These are phyloP conservation scores for Helicolenus hilgendorfi DNA, from an alignment of 2,797 vertebrate genomes.

Conservation along the genomic window DNA sequence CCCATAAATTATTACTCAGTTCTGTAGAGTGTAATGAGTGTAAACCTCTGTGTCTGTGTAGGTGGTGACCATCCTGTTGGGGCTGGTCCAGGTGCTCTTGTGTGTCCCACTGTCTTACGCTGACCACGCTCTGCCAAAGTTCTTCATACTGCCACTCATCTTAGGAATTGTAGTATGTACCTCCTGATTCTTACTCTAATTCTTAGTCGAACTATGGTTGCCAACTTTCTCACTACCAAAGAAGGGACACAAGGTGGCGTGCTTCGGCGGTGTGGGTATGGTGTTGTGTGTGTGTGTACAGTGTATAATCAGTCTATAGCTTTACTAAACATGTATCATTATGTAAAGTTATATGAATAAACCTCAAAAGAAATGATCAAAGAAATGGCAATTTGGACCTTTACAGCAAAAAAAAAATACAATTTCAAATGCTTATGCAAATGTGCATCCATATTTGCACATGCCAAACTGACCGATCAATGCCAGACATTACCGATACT, in stretches of 20 bases:
- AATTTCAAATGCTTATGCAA: background rate
- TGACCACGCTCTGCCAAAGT: slow-evolving; percentile 3
- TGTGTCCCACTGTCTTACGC: slow-evolving; percentile 61
- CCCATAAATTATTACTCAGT: background rate
- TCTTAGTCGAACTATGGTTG: background rate
- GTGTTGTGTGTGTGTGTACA: too few relatives aligned
- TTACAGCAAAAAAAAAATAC: background rate
- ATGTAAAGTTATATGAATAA: too few relatives aligned
- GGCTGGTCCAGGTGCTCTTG: slow-evolving; percentile 84
- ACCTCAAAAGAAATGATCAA: too few relatives aligned
- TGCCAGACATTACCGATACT: background rate
- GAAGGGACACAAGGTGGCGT: background rate
- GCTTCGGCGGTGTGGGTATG: too few relatives aligned
- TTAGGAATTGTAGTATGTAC: slow-evolving; percentile 83
- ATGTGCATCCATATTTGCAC: background rate
- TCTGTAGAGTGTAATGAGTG: background rate
- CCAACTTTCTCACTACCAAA: background rate
- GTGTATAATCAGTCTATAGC: background rate
- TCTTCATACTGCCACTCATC: slow-evolving; percentile 78
- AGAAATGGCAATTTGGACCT: too few relatives aligned
- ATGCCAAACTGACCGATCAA: background rate
- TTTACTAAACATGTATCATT: background rate
- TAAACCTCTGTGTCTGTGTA: slow-evolving; percentile 33
- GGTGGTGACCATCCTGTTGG: slow-evolving; percentile 85
- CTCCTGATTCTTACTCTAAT: background rate